Evolutionary conservation across 2,797 vertebrate species (phyloP).

Genomic region (Podargus strigoides): DNA sequence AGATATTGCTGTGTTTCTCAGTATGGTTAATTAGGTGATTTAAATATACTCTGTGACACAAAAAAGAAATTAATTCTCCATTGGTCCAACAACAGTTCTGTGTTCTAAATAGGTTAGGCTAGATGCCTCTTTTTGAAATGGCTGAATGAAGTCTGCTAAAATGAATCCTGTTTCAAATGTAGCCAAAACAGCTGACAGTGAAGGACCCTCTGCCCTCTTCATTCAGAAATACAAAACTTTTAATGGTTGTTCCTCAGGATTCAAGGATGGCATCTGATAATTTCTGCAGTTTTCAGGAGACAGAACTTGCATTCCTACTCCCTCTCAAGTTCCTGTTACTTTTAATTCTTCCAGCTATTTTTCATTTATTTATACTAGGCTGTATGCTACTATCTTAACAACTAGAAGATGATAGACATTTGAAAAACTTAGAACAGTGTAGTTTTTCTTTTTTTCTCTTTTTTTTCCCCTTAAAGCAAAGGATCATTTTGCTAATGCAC

Average conservation of each 20-base stretch:
- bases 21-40: neutral
- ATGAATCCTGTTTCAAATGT: neutral
- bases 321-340: neutral
- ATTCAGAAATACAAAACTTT: neutral
- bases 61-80: neutral
- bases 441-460: neutral
- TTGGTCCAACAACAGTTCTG: neutral
- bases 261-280: neutral
- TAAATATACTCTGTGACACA: neutral
- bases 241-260: neutral
- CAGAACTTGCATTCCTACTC: neutral
- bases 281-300: neutral
- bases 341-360: neutral
- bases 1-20: neutral
- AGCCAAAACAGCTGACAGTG: neutral
- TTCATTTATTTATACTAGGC: neutral
- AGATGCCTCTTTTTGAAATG: neutral
- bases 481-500: neutral
- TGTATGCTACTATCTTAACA: neutral
- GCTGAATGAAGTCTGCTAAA: neutral
- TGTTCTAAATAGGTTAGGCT: neutral
- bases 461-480: neutral
- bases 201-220: neutral
- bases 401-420: neutral
- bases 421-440: neutral